Conservation (phyloP, 35 echinoderm and acorn worm species). For the Apostichopus japonicus region DNA sequence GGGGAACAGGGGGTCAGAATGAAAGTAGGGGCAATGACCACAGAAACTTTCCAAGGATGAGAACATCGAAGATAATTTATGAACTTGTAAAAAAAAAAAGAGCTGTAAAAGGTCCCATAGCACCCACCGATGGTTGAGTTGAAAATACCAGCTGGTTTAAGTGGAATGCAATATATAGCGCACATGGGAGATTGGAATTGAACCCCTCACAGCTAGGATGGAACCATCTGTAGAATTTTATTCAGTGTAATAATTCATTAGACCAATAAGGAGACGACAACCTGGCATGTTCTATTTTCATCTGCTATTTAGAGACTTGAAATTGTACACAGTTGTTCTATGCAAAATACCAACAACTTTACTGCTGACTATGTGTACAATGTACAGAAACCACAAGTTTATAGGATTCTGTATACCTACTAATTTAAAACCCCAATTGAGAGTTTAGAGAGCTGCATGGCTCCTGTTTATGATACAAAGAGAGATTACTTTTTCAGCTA, state of each 20-base stretch:
- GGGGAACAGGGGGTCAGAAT: slow-evolving; percentile 1
- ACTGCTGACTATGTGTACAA: too few relatives aligned
- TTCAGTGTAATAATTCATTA: not conserved
- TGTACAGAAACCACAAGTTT: too few relatives aligned
- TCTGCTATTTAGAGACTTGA: too few relatives aligned
- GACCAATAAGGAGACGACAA: not conserved
- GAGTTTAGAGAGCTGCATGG: too few relatives aligned
- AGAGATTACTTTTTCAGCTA: too few relatives aligned
- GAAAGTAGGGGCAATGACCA: not conserved
- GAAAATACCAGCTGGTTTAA: not conserved
- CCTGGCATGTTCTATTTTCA: too few relatives aligned
- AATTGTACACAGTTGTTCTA: too few relatives aligned
- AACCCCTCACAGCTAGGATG: not conserved
- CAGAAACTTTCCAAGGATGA: too few relatives aligned
- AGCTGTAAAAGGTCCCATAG: not conserved
- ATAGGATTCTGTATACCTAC: too few relatives aligned
- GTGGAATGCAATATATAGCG: slow-evolving; percentile 1
- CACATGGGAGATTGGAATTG: not conserved
- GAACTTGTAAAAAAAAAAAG: not conserved
- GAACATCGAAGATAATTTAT: not conserved
- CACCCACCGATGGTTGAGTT: not conserved
- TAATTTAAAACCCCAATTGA: too few relatives aligned
- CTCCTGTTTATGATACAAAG: too few relatives aligned
- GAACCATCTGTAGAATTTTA: not conserved
- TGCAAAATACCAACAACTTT: too few relatives aligned